Evolutionary conservation across 2,113 vertebrate genomes (phyloP).

Genomic region (Ibidorhyncha struthersii): DNA sequence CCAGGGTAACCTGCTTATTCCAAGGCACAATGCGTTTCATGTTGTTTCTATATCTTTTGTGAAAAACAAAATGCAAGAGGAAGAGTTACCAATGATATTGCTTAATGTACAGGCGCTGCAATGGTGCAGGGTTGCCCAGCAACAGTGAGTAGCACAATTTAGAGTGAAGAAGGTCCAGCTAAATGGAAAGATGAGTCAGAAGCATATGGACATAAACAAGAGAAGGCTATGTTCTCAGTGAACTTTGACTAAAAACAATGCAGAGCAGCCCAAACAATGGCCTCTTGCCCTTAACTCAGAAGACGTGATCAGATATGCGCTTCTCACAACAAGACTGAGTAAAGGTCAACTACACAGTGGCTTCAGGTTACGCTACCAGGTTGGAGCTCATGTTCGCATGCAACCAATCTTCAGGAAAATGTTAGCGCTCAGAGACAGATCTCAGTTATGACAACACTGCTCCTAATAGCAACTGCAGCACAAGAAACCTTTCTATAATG

Average conservation of each 20-base stretch:
- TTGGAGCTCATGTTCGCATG: not conserved
- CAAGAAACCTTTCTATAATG: not conserved
- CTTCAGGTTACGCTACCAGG: not conserved
- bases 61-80: not conserved
- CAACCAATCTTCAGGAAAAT: not conserved
- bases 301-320: not conserved
- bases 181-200: not conserved
- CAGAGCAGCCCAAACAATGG: not conserved
- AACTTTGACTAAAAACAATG: slow-evolving; percentile 14
- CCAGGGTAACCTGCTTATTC: not conserved
- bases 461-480: not conserved
- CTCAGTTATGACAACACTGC: not conserved
- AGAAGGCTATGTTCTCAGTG: not conserved
- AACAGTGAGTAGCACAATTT: not conserved
- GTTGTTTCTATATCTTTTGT: not conserved
- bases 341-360: not conserved
- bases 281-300: not conserved
- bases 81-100: not conserved
- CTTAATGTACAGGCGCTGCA: not conserved
- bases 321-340: not conserved
- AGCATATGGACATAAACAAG: not conserved
- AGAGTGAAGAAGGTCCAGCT: not conserved
- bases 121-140: slow-evolving; percentile 20
- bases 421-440: not conserved
- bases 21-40: not conserved